Evolutionary conservation across 2,797 vertebrate genomes (phyloP).

Genomic region (Micrastur ruficollis): DNA sequence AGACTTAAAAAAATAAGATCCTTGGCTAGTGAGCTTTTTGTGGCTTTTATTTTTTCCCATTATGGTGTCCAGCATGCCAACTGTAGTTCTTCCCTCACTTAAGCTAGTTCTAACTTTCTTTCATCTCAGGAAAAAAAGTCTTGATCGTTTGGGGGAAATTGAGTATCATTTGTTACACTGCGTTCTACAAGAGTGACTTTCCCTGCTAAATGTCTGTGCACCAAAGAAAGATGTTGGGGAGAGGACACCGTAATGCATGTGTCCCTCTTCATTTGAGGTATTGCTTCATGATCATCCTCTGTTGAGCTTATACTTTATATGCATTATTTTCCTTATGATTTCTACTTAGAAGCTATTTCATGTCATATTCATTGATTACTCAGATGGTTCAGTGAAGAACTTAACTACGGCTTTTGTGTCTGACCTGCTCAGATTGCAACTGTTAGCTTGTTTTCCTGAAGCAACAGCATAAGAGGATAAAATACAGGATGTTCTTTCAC

Average conservation of each 20-base stretch:
- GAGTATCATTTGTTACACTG: neutral
- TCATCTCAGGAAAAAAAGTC: neutral
- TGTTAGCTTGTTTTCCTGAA: neutral
- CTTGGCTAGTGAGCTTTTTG: neutral
- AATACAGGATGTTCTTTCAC: neutral
- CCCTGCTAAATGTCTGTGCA: neutral
- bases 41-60: neutral
- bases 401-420: too few relatives aligned
- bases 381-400: too few relatives aligned
- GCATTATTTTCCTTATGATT: neutral
- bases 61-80: neutral
- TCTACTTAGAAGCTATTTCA: neutral
- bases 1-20: neutral
- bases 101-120: neutral
- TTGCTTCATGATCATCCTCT: neutral
- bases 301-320: neutral
- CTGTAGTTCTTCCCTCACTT: neutral
- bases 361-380: neutral
- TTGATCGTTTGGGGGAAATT: neutral
- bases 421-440: neutral
- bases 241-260: neutral
- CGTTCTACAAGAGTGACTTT: neutral
- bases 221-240: neutral
- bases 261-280: neutral
- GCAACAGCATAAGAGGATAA: neutral